phyloP scores from a whole-genome alignment of 2,888 invertebrate species.

The Abscondita cerata region DNA sequence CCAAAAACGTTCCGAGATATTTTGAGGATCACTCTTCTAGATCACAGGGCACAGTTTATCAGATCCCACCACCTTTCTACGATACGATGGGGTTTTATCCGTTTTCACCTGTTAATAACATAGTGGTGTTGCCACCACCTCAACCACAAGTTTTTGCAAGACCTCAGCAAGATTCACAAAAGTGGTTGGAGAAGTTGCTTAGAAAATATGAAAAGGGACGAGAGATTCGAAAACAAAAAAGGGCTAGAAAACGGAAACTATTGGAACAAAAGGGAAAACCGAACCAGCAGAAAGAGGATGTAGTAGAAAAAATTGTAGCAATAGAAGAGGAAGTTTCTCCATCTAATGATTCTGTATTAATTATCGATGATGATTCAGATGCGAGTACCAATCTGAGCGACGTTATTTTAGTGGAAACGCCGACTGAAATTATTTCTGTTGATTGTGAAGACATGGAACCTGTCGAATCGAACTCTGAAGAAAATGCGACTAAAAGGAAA shows the following conservation, averaged over 20 bases:
- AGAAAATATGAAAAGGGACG: background rate
- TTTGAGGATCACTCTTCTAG: too few species aligned
- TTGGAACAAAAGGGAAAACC: background rate
- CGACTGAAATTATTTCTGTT: constrained; percentile 2
- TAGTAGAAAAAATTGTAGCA: too few species aligned
- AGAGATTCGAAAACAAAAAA: background rate
- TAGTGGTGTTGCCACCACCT: constrained; percentile 14
- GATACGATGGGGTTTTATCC: background rate
- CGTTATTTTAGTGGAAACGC: background rate
- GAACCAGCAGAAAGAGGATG: too few species aligned
- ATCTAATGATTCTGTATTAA: background rate
- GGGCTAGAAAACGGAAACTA: background rate
- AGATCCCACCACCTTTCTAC: background rate
- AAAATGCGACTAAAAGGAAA: background rate
- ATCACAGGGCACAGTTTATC: too few species aligned
- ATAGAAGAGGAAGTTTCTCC: too few species aligned
- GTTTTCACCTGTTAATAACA: constrained; percentile 8
- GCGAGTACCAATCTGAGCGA: background rate
- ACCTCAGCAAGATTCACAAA: background rate
- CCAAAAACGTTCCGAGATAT: background rate
- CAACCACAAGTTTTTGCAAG: constrained; percentile 10
- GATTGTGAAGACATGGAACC: constrained; percentile 1
- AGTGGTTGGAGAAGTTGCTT: background rate
- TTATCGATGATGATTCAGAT: constrained; percentile 10
- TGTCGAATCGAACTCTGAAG: background rate